These are phyloP conservation scores for Bombus consobrinus DNA, from an alignment of 1,140 invertebrate species.

Conservation along the genomic window DNA sequence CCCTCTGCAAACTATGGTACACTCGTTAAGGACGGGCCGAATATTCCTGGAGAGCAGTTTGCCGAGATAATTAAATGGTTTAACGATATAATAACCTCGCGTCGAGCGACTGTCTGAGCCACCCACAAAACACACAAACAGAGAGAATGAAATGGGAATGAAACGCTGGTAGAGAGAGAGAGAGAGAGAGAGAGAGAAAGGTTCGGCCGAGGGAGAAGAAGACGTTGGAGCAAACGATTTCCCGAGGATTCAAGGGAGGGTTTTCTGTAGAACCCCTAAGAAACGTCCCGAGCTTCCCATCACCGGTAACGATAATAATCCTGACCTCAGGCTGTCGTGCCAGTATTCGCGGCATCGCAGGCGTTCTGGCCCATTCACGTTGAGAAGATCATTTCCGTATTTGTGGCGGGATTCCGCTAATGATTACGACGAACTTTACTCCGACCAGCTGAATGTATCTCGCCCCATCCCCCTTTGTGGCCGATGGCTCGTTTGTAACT, in stretches of 20 bases:
- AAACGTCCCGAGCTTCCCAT: conserved; percentile 51
- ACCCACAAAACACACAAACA: conserved; percentile 65
- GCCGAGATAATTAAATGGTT: conserved; percentile 83
- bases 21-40: conserved; percentile 75
- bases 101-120: conserved; percentile 74
- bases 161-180: not conserved
- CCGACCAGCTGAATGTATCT: not conserved
- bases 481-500: not conserved
- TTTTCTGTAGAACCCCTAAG: conserved; percentile 37
- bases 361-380: not conserved
- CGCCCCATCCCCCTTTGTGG: not conserved
- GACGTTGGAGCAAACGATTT: conserved; percentile 26
- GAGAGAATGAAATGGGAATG: conserved; percentile 24
- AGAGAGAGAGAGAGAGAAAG: not conserved
- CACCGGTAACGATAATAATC: conserved; percentile 59
- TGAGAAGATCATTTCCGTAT: conserved; percentile 49
- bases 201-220: not conserved
- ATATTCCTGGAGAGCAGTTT: conserved; percentile 81
- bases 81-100: conserved; percentile 82
- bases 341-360: not conserved
- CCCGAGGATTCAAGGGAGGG: conserved; percentile 23
- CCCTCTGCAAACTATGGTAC: conserved; percentile 63
- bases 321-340: conserved; percentile 45
- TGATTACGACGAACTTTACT: conserved; percentile 20
- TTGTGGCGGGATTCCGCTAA: conserved; percentile 37